Evolutionary conservation across 2,888 invertebrate genomes (phyloP), one percentile per base, ranked within the genome.

Genomic region (Polydrusus cervinus): DNA sequence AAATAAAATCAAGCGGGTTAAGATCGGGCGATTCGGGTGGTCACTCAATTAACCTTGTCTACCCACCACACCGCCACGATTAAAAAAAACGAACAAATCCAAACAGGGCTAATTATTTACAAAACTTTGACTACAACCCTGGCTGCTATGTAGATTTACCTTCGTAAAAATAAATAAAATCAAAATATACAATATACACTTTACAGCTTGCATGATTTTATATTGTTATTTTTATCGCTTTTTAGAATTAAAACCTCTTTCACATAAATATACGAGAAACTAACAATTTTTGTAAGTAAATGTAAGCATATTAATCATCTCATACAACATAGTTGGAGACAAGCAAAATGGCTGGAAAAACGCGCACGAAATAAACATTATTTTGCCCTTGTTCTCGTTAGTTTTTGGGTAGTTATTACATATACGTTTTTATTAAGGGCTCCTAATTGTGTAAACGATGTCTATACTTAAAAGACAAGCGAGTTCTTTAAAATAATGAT

Each of bases 271-370:
- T 40, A 10, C 53, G 43, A 53, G 53, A 70, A 71, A 71, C 53
- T 71, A 20, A 47, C 68, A 73, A 68, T 73, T 73, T 73, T 73
- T 49, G 51, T 25, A 45, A 62, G 73, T 45, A 67, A 65, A 66
- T 62, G 67, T 34, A 49, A 20, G 38, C 30, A 20, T 62, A 73
- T 73, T 68, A 68, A 73, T 73, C 73, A 73, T 49, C 25, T 16
- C 34, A 7, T 40, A 43, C 61, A 49, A 68, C 74, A 68, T 47
- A 69, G 68, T 74, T 62, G 74, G 74, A 74, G 68, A 74, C 68
- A 69, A 53, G 68, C 45, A 74, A 74, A 74, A 61, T 69, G 68
- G 34, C 68, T 25, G 74, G 55, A 69, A 74, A 73, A 67, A 68
- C 51, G 49, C 20, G 53, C 40, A 64, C 16, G 67, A 53, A 61